These are phyloP conservation scores for Synergus umbraculus DNA, from an alignment of 2,888 invertebrate species.

Conservation along the genomic window DNA sequence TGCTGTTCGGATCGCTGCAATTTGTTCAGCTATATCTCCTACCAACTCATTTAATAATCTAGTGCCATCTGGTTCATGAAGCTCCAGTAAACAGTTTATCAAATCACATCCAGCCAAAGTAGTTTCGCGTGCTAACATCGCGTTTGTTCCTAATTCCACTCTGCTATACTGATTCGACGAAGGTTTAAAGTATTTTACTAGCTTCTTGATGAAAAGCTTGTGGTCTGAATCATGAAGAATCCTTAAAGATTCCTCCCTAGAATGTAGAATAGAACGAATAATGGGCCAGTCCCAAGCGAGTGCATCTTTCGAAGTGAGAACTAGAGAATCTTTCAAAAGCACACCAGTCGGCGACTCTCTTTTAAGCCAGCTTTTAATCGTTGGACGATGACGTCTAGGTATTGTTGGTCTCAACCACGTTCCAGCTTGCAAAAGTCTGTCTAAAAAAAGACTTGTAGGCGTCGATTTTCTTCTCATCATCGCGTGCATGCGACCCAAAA, in stretches of 20 bases:
- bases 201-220: slow-evolving; percentile 84
- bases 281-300: slow-evolving; percentile 95
- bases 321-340: slow-evolving; percentile 87
- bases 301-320: slow-evolving; percentile 88
- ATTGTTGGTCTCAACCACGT: slow-evolving; percentile 70
- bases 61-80: slow-evolving; percentile 85
- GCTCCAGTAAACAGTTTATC: slow-evolving; percentile 85
- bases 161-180: slow-evolving; percentile 92
- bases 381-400: slow-evolving; percentile 66
- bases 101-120: slow-evolving; percentile 86
- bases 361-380: slow-evolving; percentile 70
- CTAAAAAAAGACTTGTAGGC: slow-evolving; percentile 89
- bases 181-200: slow-evolving; percentile 92
- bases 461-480: slow-evolving; percentile 90
- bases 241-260: slow-evolving; percentile 79
- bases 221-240: slow-evolving; percentile 84
- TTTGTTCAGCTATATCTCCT: slow-evolving; percentile 87
- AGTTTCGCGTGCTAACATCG: slow-evolving; percentile 79
- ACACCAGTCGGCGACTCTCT: slow-evolving; percentile 71
- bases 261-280: slow-evolving; percentile 81
- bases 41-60: slow-evolving; percentile 88
- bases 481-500: slow-evolving; percentile 87
- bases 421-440: slow-evolving; percentile 83
- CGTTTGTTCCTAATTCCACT: slow-evolving; percentile 84
- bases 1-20: slow-evolving; percentile 85